phyloP scores from a whole-genome alignment of 2,113 vertebrate genomes.

The Cyanoderma ruficeps region DNA sequence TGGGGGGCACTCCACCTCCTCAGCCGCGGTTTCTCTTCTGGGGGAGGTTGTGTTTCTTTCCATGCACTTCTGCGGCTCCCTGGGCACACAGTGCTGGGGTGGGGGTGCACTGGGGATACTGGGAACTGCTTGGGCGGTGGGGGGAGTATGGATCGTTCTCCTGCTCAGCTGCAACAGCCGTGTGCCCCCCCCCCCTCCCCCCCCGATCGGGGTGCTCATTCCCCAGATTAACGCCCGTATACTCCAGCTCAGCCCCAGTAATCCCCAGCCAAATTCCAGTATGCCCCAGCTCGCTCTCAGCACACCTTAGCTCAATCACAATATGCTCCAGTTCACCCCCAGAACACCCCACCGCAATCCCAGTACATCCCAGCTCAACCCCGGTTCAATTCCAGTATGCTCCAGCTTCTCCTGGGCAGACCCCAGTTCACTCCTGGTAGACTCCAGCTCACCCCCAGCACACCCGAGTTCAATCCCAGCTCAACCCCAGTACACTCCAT shows the following conservation, averaged over 20 bases:
- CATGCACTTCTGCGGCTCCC: not conserved
- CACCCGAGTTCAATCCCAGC: not conserved
- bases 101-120: not conserved
- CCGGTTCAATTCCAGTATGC: not conserved
- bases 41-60: not conserved
- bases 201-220: not conserved
- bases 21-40: not conserved
- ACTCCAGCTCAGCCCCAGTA: not conserved
- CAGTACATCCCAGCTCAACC: not conserved
- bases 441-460: not conserved
- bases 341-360: rapidly evolving
- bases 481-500: not conserved
- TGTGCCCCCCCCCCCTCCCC: too few species aligned
- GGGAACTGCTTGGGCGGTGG: not conserved
- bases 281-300: not conserved
- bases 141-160: not conserved
- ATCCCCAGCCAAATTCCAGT: not conserved
- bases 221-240: not conserved
- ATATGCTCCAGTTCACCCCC: not conserved
- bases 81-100: not conserved
- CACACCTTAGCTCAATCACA: not conserved
- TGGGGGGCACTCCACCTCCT: too few species aligned
- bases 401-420: not conserved
- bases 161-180: not conserved
- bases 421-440: not conserved